Conservation (phyloP, 35 echinoderm and acorn worm genomes). For the Anneissia japonica region DNA sequence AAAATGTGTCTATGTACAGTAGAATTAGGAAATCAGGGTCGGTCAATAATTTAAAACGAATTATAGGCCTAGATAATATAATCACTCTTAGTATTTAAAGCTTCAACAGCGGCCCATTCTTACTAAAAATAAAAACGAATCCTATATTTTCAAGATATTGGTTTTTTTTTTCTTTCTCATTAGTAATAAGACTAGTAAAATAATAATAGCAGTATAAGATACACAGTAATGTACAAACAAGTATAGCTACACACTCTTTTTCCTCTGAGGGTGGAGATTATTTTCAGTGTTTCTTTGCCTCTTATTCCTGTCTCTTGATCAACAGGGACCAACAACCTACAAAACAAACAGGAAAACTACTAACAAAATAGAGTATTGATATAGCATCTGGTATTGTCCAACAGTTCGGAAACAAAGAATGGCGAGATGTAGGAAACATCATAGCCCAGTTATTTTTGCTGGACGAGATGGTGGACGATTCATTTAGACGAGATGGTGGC, state of each 20-base stretch:
- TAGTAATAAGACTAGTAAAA: no score
- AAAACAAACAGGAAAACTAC: background rate
- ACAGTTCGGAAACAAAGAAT: background rate
- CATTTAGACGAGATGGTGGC: background rate
- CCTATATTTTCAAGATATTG: no score
- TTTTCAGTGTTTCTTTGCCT: slow-evolving; percentile 59
- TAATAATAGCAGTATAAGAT: no score
- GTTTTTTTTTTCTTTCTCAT: no score
- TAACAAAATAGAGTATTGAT: background rate
- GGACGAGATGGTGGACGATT: background rate
- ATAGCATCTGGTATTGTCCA: background rate
- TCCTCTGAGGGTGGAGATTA: slow-evolving; percentile 49
- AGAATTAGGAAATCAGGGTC: no score
- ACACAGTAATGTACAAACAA: no score
- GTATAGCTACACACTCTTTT: slow-evolving; percentile 54
- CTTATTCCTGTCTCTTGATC: slow-evolving; percentile 69
- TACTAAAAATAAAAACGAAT: no score
- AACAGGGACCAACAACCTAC: slow-evolving; percentile 57
- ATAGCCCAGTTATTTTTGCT: background rate
- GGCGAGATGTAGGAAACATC: background rate
- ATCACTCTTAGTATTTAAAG: no score
- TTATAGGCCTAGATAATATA: no score
- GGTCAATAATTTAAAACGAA: no score
- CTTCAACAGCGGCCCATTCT: no score
- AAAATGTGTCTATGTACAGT: no score